Conservation (phyloP, 2,113 vertebrate genomes). For the Zingel zingel region DNA sequence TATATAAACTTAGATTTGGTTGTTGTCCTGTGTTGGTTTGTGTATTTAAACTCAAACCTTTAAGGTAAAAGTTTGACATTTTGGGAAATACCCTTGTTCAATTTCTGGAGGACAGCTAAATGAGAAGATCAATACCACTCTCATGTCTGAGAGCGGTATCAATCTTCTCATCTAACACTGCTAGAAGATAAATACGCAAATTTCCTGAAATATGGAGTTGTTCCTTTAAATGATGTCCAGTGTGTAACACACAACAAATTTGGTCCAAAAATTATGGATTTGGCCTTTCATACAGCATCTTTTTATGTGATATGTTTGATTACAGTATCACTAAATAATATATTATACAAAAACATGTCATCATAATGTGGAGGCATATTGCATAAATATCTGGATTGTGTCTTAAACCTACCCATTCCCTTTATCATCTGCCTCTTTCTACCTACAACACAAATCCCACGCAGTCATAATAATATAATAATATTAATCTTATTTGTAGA, state of each 20-base stretch:
- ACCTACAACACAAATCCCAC: conserved; percentile 52
- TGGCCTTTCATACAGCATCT: neutral
- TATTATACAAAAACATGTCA: neutral
- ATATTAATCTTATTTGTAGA: too few relatives aligned
- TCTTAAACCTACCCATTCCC: neutral
- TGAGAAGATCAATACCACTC: neutral
- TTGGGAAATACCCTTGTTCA: neutral
- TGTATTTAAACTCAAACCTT: neutral
- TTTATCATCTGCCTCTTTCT: conserved; percentile 49
- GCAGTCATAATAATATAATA: too few relatives aligned
- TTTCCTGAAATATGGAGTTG: neutral
- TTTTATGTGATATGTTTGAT: neutral
- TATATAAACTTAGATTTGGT: too few relatives aligned
- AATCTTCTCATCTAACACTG: neutral
- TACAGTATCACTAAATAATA: neutral
- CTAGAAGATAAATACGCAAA: neutral
- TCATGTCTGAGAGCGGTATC: neutral
- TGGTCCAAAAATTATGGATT: neutral
- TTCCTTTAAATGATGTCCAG: neutral
- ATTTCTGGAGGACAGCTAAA: neutral
- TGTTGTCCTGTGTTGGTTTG: too few relatives aligned
- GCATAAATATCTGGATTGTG: neutral
- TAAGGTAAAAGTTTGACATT: neutral
- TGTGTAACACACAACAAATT: neutral
- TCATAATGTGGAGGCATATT: neutral